Conservation (phyloP, 2,888 invertebrate species). For the Deilephila porcellus region DNA sequence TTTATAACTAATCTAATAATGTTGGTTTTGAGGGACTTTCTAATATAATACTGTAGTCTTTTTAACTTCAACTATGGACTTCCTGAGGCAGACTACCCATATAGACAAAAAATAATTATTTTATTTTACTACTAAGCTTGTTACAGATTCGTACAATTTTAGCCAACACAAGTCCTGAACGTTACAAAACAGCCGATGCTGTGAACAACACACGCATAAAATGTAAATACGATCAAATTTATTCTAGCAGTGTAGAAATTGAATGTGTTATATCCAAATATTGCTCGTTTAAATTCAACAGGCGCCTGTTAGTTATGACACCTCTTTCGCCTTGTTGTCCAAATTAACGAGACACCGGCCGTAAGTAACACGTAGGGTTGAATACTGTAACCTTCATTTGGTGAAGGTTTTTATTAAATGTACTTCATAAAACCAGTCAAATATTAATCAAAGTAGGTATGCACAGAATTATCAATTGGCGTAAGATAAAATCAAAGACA, state of each 20-base stretch:
- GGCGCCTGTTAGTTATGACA: constrained; percentile 58
- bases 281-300: constrained; percentile 64
- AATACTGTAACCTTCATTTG: neutral
- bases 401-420: neutral
- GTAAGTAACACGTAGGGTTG: constrained; percentile 7
- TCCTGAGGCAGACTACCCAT: no score
- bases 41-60: no score
- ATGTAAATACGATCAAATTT: constrained; percentile 51
- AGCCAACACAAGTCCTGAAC: constrained; percentile 3
- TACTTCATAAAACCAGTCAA: no score
- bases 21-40: no score
- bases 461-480: no score
- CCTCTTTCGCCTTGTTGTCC: constrained; percentile 3
- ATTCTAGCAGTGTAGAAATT: constrained; percentile 52
- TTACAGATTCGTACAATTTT: constrained; percentile 27
- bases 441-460: no score
- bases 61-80: no score
- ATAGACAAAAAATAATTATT: neutral
- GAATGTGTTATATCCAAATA: constrained; percentile 57
- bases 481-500: no score
- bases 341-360: constrained; percentile 27
- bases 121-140: neutral
- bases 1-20: no score
- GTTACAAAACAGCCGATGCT: neutral
- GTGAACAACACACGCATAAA: constrained; percentile 43